These are phyloP conservation scores for Thalassophryne amazonica DNA, from an alignment of 2,797 vertebrate species.

Conservation along the genomic window DNA sequence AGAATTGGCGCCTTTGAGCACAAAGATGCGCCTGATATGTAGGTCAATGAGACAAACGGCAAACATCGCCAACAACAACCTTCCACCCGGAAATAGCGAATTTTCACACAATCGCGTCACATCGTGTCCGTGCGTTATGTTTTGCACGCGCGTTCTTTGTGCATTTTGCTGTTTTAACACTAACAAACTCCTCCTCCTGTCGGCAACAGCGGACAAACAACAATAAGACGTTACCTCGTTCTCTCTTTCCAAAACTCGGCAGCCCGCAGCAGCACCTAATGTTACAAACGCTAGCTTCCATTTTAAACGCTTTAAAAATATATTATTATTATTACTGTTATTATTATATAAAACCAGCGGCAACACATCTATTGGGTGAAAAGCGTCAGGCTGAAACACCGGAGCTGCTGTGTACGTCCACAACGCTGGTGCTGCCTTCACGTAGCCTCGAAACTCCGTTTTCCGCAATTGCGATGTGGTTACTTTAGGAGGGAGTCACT, in stretches of 20 bases:
- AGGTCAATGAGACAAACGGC: slow-evolving; percentile 75
- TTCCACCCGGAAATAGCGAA: fast-evolving
- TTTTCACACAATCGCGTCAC: not conserved
- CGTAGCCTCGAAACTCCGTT: not conserved
- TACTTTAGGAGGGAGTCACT: no score
- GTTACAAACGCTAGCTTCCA: slow-evolving; percentile 86
- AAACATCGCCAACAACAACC: slow-evolving; percentile 10
- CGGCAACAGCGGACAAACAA: slow-evolving; percentile 37
- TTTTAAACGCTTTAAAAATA: no score
- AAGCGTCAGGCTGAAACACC: slow-evolving; percentile 17
- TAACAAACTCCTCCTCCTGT: slow-evolving; percentile 46
- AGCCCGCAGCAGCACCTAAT: slow-evolving; percentile 93
- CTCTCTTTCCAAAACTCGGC: slow-evolving; percentile 91
- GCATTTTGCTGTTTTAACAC: slow-evolving; percentile 45
- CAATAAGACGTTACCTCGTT: slow-evolving; percentile 82
- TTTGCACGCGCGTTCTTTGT: slow-evolving; percentile 10
- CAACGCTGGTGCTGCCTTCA: slow-evolving; percentile 39
- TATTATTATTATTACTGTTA: not conserved
- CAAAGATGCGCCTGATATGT: slow-evolving; percentile 76
- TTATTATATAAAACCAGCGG: slow-evolving; percentile 1
- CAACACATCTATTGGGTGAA: slow-evolving; percentile 9
- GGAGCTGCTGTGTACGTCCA: slow-evolving; percentile 49
- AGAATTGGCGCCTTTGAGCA: slow-evolving; percentile 83
- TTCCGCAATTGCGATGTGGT: no score
- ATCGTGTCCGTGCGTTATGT: fast-evolving